Evolutionary conservation across 2,113 vertebrate genomes (phyloP).

Genomic region (Sphyrna mokarran): DNA sequence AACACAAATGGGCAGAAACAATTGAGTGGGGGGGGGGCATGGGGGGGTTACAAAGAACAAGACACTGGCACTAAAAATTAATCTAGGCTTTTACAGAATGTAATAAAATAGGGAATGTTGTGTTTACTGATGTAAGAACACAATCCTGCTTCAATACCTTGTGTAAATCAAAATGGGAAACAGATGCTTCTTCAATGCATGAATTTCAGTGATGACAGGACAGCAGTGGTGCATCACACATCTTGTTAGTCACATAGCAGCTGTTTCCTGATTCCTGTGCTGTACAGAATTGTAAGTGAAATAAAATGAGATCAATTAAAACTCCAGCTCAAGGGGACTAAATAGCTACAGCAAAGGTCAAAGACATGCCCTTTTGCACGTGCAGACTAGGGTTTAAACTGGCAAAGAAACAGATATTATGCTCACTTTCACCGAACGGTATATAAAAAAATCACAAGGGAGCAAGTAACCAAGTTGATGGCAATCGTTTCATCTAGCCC

Average conservation of each 20-base stretch:
- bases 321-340: conserved; percentile 25
- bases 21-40: background rate
- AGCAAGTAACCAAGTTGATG: conserved; percentile 29
- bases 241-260: conserved; percentile 42
- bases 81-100: background rate
- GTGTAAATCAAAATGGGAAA: conserved; percentile 36
- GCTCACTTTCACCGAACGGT: conserved; percentile 24
- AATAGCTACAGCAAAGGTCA: conserved; percentile 32
- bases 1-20: too few species aligned
- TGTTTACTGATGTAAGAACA: conserved; percentile 25
- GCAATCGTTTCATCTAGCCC: conserved; percentile 21
- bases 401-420: conserved; percentile 29
- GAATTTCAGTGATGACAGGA: conserved; percentile 45
- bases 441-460: conserved; percentile 30
- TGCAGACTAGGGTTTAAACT: conserved; percentile 27
- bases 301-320: conserved; percentile 36
- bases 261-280: conserved; percentile 43
- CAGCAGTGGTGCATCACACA: conserved; percentile 47
- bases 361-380: conserved; percentile 1
- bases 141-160: background rate
- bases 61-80: background rate
- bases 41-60: background rate
- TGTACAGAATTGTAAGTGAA: conserved; percentile 32
- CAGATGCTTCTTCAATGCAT: conserved; percentile 38
- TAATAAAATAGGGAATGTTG: background rate